phyloP scores from a whole-genome alignment of 2,113 vertebrate genomes.

The crab-eating macaque (Macaca fascicularis) region DNA sequence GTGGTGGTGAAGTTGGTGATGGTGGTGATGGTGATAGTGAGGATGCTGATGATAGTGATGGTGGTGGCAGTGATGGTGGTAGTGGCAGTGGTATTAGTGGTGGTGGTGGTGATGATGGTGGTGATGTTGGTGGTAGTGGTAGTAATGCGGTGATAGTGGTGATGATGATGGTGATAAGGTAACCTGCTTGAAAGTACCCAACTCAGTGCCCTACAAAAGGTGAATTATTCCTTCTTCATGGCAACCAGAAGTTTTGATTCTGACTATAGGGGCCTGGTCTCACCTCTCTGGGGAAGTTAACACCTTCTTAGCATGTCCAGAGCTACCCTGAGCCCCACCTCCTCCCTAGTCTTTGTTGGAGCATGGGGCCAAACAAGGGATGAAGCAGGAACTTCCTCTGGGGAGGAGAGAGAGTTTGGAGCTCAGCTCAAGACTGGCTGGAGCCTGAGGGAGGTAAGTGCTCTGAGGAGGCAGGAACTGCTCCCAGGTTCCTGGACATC shows the following conservation, averaged over 20 bases:
- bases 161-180: too few relatives aligned
- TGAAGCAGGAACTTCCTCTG: too few relatives aligned
- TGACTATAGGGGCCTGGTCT: neutral
- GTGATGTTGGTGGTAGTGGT: too few relatives aligned
- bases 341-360: neutral
- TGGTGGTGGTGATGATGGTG: neutral
- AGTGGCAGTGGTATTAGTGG: rapidly evolving
- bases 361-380: neutral
- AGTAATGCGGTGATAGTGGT: rapidly evolving
- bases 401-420: neutral
- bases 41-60: neutral
- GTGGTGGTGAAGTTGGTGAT: neutral
- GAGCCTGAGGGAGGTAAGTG: neutral
- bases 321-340: neutral
- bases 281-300: neutral
- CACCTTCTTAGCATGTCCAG: neutral
- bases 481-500: neutral
- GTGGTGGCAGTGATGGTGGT: rapidly evolving
- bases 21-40: rapidly evolving
- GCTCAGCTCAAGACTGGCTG: neutral
- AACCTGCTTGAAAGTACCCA: neutral
- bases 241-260: neutral
- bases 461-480: neutral
- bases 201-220: neutral
- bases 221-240: neutral